phyloP scores from a whole-genome alignment of 2,797 vertebrate genomes.

The Falco peregrinus region DNA sequence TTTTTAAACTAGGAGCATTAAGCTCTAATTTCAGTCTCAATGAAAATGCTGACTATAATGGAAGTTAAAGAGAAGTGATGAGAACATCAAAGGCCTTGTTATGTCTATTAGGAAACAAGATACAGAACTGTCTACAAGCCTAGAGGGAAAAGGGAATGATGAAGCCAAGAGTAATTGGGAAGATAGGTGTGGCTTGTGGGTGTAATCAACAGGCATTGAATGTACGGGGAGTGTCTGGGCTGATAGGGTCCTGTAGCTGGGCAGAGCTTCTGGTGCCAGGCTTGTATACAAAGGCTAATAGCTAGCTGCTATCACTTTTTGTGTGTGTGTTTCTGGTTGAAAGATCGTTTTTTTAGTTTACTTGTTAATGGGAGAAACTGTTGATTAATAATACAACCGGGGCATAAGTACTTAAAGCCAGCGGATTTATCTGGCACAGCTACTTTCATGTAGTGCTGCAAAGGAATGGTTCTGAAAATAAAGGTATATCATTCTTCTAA shows the following conservation, averaged over 20 bases:
- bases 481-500: neutral
- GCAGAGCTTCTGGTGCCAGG: neutral
- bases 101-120: slow-evolving; percentile 64
- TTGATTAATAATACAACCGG: neutral
- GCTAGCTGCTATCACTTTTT: neutral
- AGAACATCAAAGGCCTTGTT: slow-evolving; percentile 69
- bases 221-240: neutral
- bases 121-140: slow-evolving; percentile 52
- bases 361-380: neutral
- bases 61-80: slow-evolving; percentile 54
- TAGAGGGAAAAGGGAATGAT: slow-evolving; percentile 34
- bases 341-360: neutral
- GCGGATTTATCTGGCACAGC: neutral
- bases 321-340: neutral
- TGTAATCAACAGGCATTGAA: neutral
- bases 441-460: neutral
- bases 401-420: neutral
- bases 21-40: slow-evolving; percentile 57
- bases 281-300: neutral
- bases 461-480: neutral
- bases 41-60: slow-evolving; percentile 69
- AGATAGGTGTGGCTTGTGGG: slow-evolving; percentile 31
- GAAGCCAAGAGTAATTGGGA: slow-evolving; percentile 36
- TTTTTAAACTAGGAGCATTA: slow-evolving; percentile 32
- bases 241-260: neutral